phyloP scores from a whole-genome alignment of 2,113 vertebrate genomes.

The Trematocara marginatum region DNA sequence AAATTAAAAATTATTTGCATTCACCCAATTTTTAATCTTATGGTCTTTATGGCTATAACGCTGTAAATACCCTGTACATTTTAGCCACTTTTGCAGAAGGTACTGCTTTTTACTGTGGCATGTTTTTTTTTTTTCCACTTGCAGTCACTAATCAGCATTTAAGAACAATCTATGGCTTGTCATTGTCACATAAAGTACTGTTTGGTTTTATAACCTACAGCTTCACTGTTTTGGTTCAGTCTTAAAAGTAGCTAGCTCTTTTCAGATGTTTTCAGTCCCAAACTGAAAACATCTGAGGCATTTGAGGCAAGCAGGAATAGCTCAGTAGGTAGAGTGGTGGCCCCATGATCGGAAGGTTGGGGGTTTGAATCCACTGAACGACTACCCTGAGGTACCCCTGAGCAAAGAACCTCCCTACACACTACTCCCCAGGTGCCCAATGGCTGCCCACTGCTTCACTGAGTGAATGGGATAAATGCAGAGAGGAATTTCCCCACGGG shows the following conservation, averaged over 20 bases:
- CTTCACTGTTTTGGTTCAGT: neutral
- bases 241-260: neutral
- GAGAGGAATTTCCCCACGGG: too few species aligned
- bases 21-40: neutral
- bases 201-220: neutral
- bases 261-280: neutral
- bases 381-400: neutral
- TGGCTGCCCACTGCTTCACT: too few species aligned
- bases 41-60: neutral
- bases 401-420: too few species aligned
- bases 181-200: neutral
- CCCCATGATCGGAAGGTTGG: rapidly evolving
- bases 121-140: rapidly evolving
- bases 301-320: neutral
- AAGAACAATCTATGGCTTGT: neutral
- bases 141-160: neutral
- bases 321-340: neutral
- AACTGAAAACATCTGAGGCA: neutral
- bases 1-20: neutral
- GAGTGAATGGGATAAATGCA: too few species aligned
- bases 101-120: neutral
- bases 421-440: too few species aligned
- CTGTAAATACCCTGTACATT: neutral
- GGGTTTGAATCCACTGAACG: rapidly evolving
- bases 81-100: neutral